A percentile compares a stretch with the other conserved stretches of the same genome.
These are phyloP conservation scores for Hypomecis punctinalis DNA, from an alignment of 2,888 invertebrate genomes.

Conservation along the genomic window DNA sequence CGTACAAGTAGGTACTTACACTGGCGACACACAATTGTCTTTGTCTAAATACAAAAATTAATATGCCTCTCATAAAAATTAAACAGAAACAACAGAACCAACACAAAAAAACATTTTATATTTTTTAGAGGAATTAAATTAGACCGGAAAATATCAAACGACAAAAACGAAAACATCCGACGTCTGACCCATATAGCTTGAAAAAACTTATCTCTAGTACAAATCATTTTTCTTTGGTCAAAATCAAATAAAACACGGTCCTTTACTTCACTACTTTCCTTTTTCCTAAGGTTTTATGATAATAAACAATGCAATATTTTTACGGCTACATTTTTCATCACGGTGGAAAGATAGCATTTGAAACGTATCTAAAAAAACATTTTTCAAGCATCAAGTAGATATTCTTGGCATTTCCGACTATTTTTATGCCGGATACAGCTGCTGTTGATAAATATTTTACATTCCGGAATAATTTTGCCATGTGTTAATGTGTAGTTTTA, in stretches of 20 bases:
- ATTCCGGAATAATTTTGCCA: no score
- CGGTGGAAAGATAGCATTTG: conserved; percentile 28
- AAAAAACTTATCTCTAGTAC: conserved; percentile 8
- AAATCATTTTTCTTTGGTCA: conserved; percentile 17
- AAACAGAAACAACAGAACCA: not conserved
- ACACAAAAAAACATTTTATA: not conserved
- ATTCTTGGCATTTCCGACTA: conserved; percentile 2
- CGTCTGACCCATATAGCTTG: conserved; percentile 11
- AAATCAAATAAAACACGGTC: conserved; percentile 29
- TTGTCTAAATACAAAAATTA: not conserved
- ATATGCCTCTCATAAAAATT: not conserved
- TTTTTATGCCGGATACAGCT: not conserved
- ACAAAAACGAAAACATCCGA: conserved; percentile 12
- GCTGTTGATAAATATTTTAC: not conserved
- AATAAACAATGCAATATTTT: conserved; percentile 36
- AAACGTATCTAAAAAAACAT: conserved; percentile 31
- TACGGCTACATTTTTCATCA: conserved; percentile 32
- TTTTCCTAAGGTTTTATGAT: conserved; percentile 17
- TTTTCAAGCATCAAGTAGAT: conserved; percentile 24
- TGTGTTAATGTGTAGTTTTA: no score
- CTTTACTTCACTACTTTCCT: conserved; percentile 23
- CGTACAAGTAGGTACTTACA: no score
- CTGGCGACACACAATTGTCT: no score
- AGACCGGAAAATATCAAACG: conserved; percentile 1
- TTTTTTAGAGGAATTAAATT: conserved; percentile 8